These are phyloP conservation scores for Pseudopleuronectes americanus DNA, from an alignment of 2,797 vertebrate species.

Conservation along the genomic window DNA sequence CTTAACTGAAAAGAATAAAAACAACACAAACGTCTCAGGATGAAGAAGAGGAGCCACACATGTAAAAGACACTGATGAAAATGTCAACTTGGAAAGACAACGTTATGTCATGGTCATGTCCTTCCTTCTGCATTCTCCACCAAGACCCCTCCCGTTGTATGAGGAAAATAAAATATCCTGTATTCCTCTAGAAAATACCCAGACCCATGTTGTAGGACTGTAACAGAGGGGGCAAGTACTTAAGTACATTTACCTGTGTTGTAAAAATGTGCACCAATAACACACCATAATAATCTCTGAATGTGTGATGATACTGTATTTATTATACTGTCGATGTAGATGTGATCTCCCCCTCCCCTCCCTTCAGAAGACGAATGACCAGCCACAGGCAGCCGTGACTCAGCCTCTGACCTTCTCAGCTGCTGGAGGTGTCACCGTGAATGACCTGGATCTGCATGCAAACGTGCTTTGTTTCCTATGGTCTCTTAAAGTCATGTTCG, in stretches of 20 bases:
- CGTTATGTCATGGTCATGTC: too few species aligned
- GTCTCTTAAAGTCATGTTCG: not conserved
- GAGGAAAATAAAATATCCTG: too few species aligned
- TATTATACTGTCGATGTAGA: not conserved
- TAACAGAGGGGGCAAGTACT: not conserved
- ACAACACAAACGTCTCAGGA: too few species aligned
- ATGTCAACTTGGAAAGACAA: too few species aligned
- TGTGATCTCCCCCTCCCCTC: not conserved
- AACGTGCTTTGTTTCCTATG: not conserved
- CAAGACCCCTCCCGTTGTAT: too few species aligned
- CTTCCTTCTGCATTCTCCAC: too few species aligned
- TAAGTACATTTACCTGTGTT: not conserved
- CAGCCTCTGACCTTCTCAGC: not conserved
- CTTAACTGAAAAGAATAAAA: too few species aligned
- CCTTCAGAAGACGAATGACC: not conserved
- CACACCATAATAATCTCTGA: too few species aligned
- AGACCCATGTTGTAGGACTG: too few species aligned
- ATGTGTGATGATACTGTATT: not conserved
- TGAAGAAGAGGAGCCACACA: not conserved
- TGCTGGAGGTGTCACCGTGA: not conserved
- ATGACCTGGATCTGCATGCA: not conserved
- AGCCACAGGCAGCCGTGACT: not conserved
- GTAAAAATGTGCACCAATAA: not conserved
- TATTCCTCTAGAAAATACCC: too few species aligned
- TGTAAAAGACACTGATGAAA: not conserved